A percentile compares a stretch with the other conserved stretches of the same genome.
These are phyloP conservation scores for Drosophila barbarae DNA, from an alignment of 2,888 invertebrate genomes.

Conservation along the genomic window DNA sequence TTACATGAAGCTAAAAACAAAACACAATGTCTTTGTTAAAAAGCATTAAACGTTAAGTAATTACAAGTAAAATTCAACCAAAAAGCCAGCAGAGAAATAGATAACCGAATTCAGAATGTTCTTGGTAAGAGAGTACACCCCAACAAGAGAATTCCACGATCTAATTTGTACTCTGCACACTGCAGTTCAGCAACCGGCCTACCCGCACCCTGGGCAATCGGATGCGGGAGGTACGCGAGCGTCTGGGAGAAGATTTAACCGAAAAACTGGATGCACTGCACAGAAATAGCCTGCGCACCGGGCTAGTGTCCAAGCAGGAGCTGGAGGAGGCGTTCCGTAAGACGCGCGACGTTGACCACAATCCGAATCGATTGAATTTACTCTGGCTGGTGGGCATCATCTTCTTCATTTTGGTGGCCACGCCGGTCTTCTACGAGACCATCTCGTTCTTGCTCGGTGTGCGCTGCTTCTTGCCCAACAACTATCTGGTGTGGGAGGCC, in stretches of 20 bases:
- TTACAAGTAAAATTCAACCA: not conserved
- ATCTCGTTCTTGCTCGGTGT: constrained; percentile 81
- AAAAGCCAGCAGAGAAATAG: not conserved
- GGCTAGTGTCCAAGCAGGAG: constrained; percentile 74
- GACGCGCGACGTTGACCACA: constrained; percentile 65
- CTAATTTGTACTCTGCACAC: not conserved
- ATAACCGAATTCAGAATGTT: constrained; percentile 43
- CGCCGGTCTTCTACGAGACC: constrained; percentile 77
- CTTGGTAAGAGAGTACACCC: constrained; percentile 43
- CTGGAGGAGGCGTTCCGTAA: constrained; percentile 76
- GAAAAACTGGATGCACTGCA: constrained; percentile 74
- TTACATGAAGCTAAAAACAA: not conserved
- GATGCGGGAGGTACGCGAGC: constrained; percentile 64
- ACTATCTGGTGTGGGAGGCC: constrained; percentile 92
- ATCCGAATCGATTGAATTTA: constrained; percentile 71
- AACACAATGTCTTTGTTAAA: not conserved
- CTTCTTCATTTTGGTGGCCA: constrained; percentile 76
- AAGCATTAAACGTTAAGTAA: not conserved
- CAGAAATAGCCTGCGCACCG: constrained; percentile 74
- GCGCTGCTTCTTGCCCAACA: constrained; percentile 90
- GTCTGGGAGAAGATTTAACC: constrained; percentile 69
- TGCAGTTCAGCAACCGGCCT: constrained; percentile 75
- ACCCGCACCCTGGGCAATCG: constrained; percentile 62
- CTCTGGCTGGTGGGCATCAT: constrained; percentile 76
- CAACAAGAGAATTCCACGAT: not conserved